These are phyloP conservation scores for Agrochola lychnidis DNA, from an alignment of 2,888 invertebrate species.

Conservation along the genomic window DNA sequence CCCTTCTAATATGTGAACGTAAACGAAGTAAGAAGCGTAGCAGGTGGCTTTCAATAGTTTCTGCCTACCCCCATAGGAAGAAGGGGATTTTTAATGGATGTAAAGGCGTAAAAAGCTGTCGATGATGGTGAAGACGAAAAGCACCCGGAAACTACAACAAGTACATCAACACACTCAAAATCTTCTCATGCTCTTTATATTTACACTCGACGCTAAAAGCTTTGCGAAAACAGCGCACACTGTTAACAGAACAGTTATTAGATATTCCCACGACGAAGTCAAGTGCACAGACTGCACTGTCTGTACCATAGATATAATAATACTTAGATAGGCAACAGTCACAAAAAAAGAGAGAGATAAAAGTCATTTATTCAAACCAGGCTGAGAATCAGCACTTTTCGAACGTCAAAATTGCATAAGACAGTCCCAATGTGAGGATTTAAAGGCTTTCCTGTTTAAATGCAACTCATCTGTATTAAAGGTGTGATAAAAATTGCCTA, in stretches of 20 bases:
- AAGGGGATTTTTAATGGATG: no score
- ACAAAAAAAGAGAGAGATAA: no score
- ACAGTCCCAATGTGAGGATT: neutral
- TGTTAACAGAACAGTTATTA: conserved; percentile 67
- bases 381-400: no score
- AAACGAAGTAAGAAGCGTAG: no score
- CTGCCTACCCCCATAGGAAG: no score
- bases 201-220: conserved; percentile 48
- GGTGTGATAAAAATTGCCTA: neutral
- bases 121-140: neutral
- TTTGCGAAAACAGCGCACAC: conserved; percentile 58
- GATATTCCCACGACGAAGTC: conserved; percentile 65
- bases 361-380: no score
- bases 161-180: conserved; percentile 40
- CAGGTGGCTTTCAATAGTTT: no score
- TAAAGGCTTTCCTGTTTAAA: neutral
- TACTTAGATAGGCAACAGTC: neutral
- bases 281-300: conserved; percentile 55
- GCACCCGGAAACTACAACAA: conserved; percentile 5
- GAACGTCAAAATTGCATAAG: no score
- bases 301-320: conserved; percentile 14
- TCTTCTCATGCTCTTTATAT: conserved; percentile 53
- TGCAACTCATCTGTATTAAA: neutral
- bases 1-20: no score
- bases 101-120: neutral